A percentile compares a stretch with the other conserved stretches of the same genome.
Evolutionary conservation across 2,797 vertebrate species (phyloP).

Genomic region (Syngnathus rostellatus): DNA sequence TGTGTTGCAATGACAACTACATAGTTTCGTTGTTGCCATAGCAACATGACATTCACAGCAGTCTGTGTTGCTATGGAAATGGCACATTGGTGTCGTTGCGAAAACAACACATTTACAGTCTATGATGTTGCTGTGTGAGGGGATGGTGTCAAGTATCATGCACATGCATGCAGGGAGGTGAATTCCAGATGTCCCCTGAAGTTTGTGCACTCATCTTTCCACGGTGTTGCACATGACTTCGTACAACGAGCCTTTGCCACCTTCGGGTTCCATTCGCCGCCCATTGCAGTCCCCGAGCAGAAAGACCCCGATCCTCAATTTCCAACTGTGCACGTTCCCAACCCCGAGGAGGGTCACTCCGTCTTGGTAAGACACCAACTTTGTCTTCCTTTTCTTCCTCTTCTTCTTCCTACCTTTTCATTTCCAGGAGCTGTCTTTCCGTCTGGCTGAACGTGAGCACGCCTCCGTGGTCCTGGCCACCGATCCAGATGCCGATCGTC

Average conservation of each 20-base stretch:
- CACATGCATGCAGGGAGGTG: not conserved
- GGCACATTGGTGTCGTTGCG: no score
- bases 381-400: no score
- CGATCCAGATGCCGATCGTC: conserved; percentile 88
- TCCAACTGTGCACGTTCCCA: conserved; percentile 85
- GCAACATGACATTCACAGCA: not conserved
- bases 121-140: not conserved
- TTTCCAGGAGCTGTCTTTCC: conserved; percentile 78
- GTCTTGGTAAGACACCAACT: conserved; percentile 74
- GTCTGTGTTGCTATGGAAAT: not conserved
- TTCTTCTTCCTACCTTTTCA: rapidly evolving
- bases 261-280: conserved; percentile 78
- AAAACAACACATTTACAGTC: not conserved
- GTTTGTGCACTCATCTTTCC: conserved; percentile 91
- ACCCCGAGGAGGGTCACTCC: conserved; percentile 89
- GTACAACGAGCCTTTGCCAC: conserved; percentile 81
- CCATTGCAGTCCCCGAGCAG: conserved; percentile 89
- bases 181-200: conserved; percentile 62
- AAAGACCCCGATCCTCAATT: conserved; percentile 91
- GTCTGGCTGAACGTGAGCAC: conserved; percentile 79
- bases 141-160: not conserved
- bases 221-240: conserved; percentile 86
- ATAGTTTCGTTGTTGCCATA: not conserved
- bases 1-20: not conserved
- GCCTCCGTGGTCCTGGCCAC: conserved; percentile 83